Conservation (phyloP, 2,888 invertebrate species). For the Melanotus villosus region DNA sequence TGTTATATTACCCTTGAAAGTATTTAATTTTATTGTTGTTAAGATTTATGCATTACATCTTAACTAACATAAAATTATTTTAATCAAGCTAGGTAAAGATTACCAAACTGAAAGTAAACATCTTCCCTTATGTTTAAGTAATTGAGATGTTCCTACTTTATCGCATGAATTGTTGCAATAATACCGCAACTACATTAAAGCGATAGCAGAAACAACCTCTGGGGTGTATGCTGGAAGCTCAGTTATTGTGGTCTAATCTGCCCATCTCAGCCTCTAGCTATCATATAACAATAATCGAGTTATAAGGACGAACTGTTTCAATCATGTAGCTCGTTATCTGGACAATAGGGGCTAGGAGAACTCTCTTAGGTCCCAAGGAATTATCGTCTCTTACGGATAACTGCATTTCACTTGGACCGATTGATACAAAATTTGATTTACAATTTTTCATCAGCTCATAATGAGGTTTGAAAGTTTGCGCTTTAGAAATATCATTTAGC, state of each 20-base stretch:
- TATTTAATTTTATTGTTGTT: too few species aligned
- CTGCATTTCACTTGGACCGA: not conserved
- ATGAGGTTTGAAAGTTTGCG: too few species aligned
- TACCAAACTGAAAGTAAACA: too few species aligned
- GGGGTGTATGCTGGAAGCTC: constrained; percentile 16
- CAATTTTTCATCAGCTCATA: too few species aligned
- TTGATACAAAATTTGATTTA: too few species aligned
- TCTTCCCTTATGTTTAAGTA: not conserved
- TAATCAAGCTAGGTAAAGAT: too few species aligned
- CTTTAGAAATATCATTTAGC: too few species aligned
- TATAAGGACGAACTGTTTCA: constrained; percentile 56
- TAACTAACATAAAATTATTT: too few species aligned
- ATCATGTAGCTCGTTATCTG: constrained; percentile 52
- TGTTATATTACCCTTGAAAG: too few species aligned
- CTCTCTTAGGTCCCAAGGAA: not conserved
- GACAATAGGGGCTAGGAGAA: constrained; percentile 29
- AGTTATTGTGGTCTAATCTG: constrained; percentile 33
- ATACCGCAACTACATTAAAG: constrained; percentile 16
- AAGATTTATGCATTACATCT: too few species aligned
- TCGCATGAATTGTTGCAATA: constrained; percentile 23
- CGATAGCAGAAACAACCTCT: constrained; percentile 23
- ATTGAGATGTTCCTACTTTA: constrained; percentile 3
- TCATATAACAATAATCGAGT: constrained; percentile 53
- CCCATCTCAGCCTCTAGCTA: constrained; percentile 29
- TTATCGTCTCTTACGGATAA: constrained; percentile 23